Conservation (phyloP, 2,888 invertebrate species). For the Coelinius sp. region DNA sequence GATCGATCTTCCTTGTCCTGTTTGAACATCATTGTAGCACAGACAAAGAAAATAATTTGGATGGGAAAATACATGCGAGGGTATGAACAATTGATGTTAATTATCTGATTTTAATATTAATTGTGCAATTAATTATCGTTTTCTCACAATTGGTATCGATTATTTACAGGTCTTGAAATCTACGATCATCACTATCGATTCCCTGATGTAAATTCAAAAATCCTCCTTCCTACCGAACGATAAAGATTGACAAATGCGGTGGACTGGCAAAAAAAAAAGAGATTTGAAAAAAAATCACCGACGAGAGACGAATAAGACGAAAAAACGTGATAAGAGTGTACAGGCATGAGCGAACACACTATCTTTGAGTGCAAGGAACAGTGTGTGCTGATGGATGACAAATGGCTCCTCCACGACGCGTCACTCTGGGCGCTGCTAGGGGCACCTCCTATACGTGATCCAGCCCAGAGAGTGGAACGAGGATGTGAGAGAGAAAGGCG, state of each 20-base stretch:
- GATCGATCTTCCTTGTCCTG: slow-evolving; percentile 62
- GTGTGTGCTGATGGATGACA: slow-evolving; percentile 67
- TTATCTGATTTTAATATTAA: no score
- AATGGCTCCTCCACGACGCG: slow-evolving; percentile 72
- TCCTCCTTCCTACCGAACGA: neutral
- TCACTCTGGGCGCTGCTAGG: slow-evolving; percentile 68
- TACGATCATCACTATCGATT: neutral
- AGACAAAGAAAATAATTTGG: no score
- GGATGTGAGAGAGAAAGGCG: slow-evolving; percentile 19
- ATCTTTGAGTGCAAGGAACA: slow-evolving; percentile 54
- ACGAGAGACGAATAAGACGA: slow-evolving; percentile 38
- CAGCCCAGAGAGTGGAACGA: slow-evolving; percentile 43
- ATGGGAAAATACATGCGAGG: no score
- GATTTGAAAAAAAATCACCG: slow-evolving; percentile 29
- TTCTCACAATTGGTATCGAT: no score
- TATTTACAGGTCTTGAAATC: no score
- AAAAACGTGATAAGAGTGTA: slow-evolving; percentile 52
- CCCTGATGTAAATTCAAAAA: neutral
- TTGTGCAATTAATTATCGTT: no score
- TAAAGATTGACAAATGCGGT: neutral
- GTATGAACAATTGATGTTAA: no score
- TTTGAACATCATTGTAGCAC: no score
- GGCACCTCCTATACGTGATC: slow-evolving; percentile 69
- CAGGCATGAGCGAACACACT: slow-evolving; percentile 45
- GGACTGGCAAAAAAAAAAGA: slow-evolving; percentile 18